These are phyloP conservation scores for Platyura marginata DNA, from an alignment of 1,140 invertebrate genomes.

Conservation along the genomic window DNA sequence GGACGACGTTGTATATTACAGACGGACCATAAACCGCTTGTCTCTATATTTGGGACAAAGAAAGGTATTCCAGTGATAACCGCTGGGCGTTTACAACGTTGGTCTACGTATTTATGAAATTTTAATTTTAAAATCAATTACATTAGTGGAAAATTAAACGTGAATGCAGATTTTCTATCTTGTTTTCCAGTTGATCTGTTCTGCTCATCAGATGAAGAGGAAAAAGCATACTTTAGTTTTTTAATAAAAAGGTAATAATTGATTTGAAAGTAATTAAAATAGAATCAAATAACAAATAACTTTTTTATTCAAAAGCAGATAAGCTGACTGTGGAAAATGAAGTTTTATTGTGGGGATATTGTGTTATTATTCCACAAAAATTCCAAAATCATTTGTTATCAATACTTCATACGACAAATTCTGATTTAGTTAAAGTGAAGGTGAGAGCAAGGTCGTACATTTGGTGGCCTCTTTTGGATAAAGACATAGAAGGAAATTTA, in stretches of 20 bases:
- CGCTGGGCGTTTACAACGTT: conserved; percentile 14
- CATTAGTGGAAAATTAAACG: conserved; percentile 7
- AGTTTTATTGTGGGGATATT: too few relatives aligned
- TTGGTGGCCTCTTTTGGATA: conserved; percentile 27
- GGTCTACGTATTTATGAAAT: conserved; percentile 11
- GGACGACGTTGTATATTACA: conserved; percentile 24
- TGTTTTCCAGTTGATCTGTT: conserved; percentile 3
- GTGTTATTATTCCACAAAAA: too few relatives aligned
- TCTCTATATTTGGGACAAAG: conserved; percentile 19
- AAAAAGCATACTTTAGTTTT: too few relatives aligned
- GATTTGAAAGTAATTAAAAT: conserved; percentile 3
- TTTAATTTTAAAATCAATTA: conserved; percentile 11
- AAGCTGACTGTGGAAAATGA: conserved; percentile 9
- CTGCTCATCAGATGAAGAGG: neutral
- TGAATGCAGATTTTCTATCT: conserved; percentile 12
- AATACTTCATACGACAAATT: conserved; percentile 25
- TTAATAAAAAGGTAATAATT: too few relatives aligned
- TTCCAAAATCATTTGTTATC: too few relatives aligned
- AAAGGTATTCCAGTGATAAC: conserved; percentile 15
- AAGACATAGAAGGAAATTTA: conserved; percentile 16
- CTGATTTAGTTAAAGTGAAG: conserved; percentile 26
- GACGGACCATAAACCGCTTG: too few relatives aligned
- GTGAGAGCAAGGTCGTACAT: conserved; percentile 18
- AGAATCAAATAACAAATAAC: conserved; percentile 1
- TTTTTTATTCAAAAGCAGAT: too few relatives aligned